Evolutionary conservation across 2,113 vertebrate species (phyloP).

Genomic region (Galbula dea): DNA sequence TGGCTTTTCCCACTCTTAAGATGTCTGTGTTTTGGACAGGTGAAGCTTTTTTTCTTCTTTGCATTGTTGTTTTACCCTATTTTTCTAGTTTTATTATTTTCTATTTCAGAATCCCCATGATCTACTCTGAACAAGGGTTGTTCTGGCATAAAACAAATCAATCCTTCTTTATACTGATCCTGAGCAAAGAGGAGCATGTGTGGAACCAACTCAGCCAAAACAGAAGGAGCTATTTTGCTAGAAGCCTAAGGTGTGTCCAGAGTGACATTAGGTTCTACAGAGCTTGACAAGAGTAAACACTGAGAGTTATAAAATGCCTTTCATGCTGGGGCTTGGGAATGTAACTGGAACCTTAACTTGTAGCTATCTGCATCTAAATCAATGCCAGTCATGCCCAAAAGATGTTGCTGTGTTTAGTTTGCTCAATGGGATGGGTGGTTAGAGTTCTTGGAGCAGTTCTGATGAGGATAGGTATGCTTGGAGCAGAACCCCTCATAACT

Average conservation of each 20-base stretch:
- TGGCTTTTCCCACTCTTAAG: not conserved
- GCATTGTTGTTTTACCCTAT: not conserved
- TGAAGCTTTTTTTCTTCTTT: not conserved
- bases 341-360: not conserved
- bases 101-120: not conserved
- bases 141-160: not conserved
- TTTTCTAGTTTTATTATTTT: not conserved
- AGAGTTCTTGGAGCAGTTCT: not conserved
- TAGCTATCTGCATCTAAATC: not conserved
- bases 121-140: not conserved
- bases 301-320: slow-evolving; percentile 10
- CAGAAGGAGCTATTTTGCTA: not conserved
- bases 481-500: not conserved
- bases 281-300: slow-evolving; percentile 33
- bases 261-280: not conserved
- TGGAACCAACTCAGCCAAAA: not conserved
- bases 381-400: not conserved
- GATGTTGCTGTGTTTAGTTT: slow-evolving; percentile 9
- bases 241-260: not conserved
- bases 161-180: not conserved
- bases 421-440: not conserved
- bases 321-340: slow-evolving; percentile 19
- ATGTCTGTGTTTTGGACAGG: not conserved
- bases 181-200: not conserved
- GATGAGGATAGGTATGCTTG: not conserved